Evolutionary conservation across 2,888 invertebrate species (phyloP).

Genomic region (Dioctria rufipes): DNA sequence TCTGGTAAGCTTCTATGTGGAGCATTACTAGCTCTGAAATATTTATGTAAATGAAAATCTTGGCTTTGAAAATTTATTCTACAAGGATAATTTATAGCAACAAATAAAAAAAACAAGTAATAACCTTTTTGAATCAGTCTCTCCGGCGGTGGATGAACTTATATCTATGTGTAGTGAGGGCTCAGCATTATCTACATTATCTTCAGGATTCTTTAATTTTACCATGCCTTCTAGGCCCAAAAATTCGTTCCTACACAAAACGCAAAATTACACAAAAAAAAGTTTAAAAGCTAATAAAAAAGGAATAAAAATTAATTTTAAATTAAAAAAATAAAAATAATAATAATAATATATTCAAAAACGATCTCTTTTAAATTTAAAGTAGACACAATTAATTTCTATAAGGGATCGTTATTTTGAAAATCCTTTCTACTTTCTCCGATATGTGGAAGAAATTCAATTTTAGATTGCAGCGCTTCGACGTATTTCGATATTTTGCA

Average conservation of each 20-base stretch:
- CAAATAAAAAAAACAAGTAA: background rate
- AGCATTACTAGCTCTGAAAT: slow-evolving; percentile 70
- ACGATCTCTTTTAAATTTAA: too few relatives aligned
- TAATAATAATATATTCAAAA: too few relatives aligned
- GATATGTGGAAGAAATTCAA: too few relatives aligned
- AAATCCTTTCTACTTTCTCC: too few relatives aligned
- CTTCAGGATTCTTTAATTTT: slow-evolving; percentile 80
- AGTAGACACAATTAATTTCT: too few relatives aligned
- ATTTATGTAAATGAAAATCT: slow-evolving; percentile 14
- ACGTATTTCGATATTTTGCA: too few relatives aligned
- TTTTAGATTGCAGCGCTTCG: too few relatives aligned
- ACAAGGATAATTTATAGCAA: slow-evolving; percentile 3
- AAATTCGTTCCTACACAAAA: slow-evolving; percentile 76
- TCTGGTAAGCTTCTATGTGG: slow-evolving; percentile 87
- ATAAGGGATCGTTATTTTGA: too few relatives aligned
- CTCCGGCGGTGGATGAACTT: slow-evolving; percentile 68
- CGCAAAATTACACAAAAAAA: slow-evolving; percentile 52
- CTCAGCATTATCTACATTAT: slow-evolving; percentile 71
- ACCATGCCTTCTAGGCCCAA: slow-evolving; percentile 82
- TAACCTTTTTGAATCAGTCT: slow-evolving; percentile 61
- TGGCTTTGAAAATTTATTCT: too few relatives aligned
- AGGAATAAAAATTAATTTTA: too few relatives aligned
- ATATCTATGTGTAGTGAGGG: slow-evolving; percentile 57
- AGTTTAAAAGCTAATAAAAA: background rate
- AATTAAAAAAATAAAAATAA: too few relatives aligned